Evolutionary conservation across 2,888 invertebrate species (phyloP).

Genomic region (Phorcus lineatus): DNA sequence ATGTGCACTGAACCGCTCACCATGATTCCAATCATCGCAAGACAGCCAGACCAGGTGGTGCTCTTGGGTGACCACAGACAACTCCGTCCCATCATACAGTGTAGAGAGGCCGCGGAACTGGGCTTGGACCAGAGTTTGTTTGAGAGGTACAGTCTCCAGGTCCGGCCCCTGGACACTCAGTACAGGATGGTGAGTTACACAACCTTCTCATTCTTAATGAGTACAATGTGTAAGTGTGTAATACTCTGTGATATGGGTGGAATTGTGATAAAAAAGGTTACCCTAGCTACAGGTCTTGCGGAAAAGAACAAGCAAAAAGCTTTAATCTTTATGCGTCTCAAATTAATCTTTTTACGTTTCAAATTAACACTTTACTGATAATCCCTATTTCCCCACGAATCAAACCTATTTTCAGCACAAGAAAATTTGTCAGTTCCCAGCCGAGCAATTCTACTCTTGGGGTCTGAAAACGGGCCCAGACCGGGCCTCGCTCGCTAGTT

Average conservation of each 20-base stretch:
- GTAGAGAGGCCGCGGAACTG: constrained; percentile 48
- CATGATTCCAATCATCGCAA: constrained; percentile 60
- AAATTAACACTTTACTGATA: too few species aligned
- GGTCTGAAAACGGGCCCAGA: constrained; percentile 43
- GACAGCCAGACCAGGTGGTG: constrained; percentile 54
- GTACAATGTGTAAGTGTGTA: too few species aligned
- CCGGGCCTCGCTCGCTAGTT: not conserved
- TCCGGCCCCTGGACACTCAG: constrained; percentile 57
- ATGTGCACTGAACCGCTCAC: constrained; percentile 70
- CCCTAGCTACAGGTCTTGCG: too few species aligned
- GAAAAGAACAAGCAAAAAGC: too few species aligned
- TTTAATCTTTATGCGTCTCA: too few species aligned
- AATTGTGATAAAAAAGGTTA: too few species aligned
- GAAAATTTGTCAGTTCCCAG: constrained; percentile 62
- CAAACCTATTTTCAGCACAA: constrained; percentile 50
- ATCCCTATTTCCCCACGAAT: too few species aligned
- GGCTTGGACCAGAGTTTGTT: constrained; percentile 62
- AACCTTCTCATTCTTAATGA: too few species aligned
- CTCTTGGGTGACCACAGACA: constrained; percentile 72
- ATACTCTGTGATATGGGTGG: too few species aligned
- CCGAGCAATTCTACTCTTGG: constrained; percentile 57
- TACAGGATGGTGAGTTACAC: constrained; percentile 65
- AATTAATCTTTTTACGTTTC: too few species aligned
- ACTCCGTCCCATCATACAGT: constrained; percentile 66
- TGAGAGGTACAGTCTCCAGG: constrained; percentile 42